Evolutionary conservation across 2,797 vertebrate species (phyloP).

Genomic region (Sebastes itinus): DNA sequence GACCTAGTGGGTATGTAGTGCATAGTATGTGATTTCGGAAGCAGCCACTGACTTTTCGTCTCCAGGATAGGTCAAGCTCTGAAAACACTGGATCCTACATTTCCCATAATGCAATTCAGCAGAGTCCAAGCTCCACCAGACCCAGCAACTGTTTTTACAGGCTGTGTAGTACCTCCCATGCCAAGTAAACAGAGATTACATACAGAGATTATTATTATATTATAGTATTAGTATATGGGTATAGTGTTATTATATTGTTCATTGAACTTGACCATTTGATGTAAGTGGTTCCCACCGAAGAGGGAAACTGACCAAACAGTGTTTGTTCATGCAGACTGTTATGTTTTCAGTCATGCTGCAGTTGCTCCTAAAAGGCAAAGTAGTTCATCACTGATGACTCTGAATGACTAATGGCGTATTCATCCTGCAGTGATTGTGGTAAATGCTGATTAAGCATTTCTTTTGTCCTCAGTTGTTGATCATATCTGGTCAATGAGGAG

Average conservation of each 20-base stretch:
- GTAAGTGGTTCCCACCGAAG: neutral
- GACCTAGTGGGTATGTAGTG: no score
- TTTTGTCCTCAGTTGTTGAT: slow-evolving; percentile 26
- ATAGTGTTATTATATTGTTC: neutral
- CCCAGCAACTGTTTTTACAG: neutral
- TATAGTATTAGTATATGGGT: neutral
- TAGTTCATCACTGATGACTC: slow-evolving; percentile 28
- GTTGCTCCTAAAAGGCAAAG: slow-evolving; percentile 7
- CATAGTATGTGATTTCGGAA: no score
- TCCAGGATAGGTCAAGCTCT: neutral
- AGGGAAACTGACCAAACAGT: neutral
- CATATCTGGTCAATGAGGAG: neutral
- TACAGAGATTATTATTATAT: neutral
- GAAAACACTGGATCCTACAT: neutral
- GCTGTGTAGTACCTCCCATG: neutral
- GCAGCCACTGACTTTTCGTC: neutral
- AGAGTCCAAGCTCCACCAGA: neutral
- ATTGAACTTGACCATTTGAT: neutral
- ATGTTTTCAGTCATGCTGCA: slow-evolving; percentile 27
- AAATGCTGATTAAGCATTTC: slow-evolving; percentile 17
- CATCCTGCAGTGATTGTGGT: slow-evolving; percentile 8
- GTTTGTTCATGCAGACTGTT: slow-evolving; percentile 5
- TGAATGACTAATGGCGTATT: slow-evolving; percentile 18
- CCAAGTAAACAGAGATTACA: neutral
- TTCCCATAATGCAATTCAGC: neutral